Percentiles rank a stretch among this genome's conserved stretches.
These are phyloP conservation scores for Leptinotarsa defecta DNA, from an alignment of 1,140 invertebrate species.

Conservation along the genomic window DNA sequence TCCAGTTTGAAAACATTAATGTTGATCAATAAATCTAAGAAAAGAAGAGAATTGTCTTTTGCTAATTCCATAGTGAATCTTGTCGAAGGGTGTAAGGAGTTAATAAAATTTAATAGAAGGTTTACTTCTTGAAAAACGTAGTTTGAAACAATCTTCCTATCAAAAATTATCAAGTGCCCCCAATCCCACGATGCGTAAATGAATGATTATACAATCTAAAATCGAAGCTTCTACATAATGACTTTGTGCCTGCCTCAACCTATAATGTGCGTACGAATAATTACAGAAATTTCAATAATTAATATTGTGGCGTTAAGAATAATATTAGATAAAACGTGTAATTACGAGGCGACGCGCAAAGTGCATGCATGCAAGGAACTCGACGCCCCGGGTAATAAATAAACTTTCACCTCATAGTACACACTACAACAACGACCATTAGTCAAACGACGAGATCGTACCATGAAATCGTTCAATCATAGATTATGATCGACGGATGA, in stretches of 20 bases:
- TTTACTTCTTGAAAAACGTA: no score
- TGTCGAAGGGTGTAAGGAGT: no score
- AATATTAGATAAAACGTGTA: constrained; percentile 8
- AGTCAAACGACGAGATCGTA: constrained; percentile 1
- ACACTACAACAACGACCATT: constrained; percentile 5
- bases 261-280: constrained; percentile 1
- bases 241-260: neutral
- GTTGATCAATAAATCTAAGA: no score
- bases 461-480: constrained; percentile 3
- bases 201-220: neutral
- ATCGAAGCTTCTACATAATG: constrained; percentile 2
- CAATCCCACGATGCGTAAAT: neutral
- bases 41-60: no score
- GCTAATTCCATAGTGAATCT: no score
- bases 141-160: no score
- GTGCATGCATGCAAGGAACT: constrained; percentile 4
- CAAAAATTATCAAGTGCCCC: neutral
- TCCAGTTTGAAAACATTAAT: no score
- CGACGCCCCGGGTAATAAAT: constrained; percentile 2
- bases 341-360: constrained; percentile 4
- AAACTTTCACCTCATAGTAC: constrained; percentile 7
- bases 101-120: no score
- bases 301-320: constrained; percentile 5
- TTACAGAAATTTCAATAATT: neutral
- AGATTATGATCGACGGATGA: neutral